Conservation (phyloP, 2,797 vertebrate genomes). For the Sardinella longiceps region DNA sequence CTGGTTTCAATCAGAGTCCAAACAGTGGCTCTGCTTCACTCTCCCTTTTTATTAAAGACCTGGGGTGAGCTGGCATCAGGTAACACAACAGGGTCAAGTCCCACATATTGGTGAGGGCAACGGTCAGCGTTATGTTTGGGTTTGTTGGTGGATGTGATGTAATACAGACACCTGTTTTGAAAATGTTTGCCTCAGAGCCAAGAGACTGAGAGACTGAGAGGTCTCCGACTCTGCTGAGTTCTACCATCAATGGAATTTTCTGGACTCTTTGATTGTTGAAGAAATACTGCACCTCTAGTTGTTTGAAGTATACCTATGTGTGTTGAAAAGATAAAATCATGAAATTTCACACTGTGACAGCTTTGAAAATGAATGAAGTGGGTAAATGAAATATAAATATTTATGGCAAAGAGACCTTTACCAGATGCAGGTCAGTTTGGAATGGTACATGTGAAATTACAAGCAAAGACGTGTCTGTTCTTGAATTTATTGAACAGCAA, state of each 20-base stretch:
- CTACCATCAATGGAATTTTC: neutral
- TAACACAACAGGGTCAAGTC: neutral
- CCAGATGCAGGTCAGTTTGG: neutral
- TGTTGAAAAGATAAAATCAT: neutral
- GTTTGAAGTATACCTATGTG: neutral
- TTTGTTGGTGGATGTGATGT: neutral
- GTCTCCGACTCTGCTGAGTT: neutral
- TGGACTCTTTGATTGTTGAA: neutral
- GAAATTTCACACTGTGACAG: neutral
- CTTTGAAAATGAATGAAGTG: neutral
- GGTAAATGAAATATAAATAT: neutral
- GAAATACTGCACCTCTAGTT: neutral
- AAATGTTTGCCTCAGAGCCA: neutral
- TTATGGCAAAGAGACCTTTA: neutral
- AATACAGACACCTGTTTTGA: conserved; percentile 4
- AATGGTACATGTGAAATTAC: neutral
- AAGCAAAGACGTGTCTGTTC: conserved; percentile 51
- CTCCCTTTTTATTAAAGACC: neutral
- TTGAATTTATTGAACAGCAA: conserved; percentile 80
- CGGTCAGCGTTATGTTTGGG: neutral
- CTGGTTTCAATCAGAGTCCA: conserved; percentile 72
- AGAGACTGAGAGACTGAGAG: neutral
- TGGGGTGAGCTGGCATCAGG: conserved; percentile 11
- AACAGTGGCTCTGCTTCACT: conserved; percentile 44
- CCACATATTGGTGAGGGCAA: neutral